Conservation (phyloP, 53 echinoderm and acorn worm species). For the Echinometra lucunter region DNA sequence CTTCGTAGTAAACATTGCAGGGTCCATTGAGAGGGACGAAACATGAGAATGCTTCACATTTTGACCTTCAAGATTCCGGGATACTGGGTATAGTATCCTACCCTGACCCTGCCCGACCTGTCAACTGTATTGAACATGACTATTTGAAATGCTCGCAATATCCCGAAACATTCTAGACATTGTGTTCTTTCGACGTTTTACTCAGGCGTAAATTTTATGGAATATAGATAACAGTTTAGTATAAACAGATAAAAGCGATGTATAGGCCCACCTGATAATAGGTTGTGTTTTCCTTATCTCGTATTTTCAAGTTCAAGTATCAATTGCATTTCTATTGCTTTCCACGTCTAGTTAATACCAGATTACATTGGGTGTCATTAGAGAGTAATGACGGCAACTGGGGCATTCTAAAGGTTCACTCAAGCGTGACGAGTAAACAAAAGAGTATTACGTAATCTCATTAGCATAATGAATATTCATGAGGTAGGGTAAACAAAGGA, state of each 20-base stretch:
- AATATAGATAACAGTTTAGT: too few relatives aligned
- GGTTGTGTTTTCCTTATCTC: not conserved
- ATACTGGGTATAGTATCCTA: not conserved
- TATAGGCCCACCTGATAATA: too few relatives aligned
- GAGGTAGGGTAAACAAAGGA: too few relatives aligned
- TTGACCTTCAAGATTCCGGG: not conserved
- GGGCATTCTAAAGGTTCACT: too few relatives aligned
- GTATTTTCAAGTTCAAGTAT: not conserved
- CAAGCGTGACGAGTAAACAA: too few relatives aligned
- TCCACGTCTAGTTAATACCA: too few relatives aligned
- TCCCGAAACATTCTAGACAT: not conserved
- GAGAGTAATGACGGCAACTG: too few relatives aligned
- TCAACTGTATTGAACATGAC: not conserved
- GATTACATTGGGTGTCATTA: too few relatives aligned
- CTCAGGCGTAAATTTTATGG: too few relatives aligned
- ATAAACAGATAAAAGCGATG: too few relatives aligned
- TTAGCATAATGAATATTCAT: too few relatives aligned
- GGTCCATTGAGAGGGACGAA: not conserved
- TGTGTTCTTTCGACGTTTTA: not conserved
- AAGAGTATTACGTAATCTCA: too few relatives aligned
- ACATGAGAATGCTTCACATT: not conserved
- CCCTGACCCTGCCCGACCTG: not conserved
- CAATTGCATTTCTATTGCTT: constrained; percentile 9
- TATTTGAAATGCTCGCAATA: not conserved
- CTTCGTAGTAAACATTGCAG: constrained; percentile 18